These are phyloP conservation scores for Agelaius phoeniceus DNA, from an alignment of 2,113 vertebrate species.

Conservation along the genomic window DNA sequence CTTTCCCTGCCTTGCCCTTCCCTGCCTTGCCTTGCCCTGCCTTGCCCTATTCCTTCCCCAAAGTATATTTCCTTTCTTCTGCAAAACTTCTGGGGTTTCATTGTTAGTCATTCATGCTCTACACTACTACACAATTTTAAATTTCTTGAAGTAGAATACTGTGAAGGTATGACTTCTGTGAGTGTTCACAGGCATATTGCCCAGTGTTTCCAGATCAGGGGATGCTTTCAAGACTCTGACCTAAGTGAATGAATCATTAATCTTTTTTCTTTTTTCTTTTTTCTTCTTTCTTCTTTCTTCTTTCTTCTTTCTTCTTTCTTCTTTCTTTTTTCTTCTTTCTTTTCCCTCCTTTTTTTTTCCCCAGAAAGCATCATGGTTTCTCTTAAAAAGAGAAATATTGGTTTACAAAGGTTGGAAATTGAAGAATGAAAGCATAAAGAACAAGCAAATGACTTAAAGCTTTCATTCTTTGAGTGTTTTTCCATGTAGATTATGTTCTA, in stretches of 20 bases:
- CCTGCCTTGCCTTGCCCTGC: background rate
- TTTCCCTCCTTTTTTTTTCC: too few relatives aligned
- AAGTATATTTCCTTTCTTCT: background rate
- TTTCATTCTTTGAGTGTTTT: background rate
- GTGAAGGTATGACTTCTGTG: background rate
- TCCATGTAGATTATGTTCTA: background rate
- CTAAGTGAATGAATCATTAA: background rate
- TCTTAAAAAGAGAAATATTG: background rate
- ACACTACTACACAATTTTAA: background rate
- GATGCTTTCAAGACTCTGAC: background rate
- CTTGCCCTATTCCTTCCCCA: background rate
- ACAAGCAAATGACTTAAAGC: background rate
- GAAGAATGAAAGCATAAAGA: background rate
- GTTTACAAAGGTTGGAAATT: background rate
- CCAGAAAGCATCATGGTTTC: background rate
- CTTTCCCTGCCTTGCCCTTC: too few relatives aligned
- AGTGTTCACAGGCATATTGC: background rate
- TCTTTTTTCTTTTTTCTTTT: fast-evolving
- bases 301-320: background rate
- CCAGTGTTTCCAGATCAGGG: background rate
- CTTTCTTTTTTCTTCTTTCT: fast-evolving
- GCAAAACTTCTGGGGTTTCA: background rate
- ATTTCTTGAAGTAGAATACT: background rate
- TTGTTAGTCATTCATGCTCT: background rate
- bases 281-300: fast-evolving